These are phyloP conservation scores for Aleiodes leptofemur DNA, from an alignment of 2,888 invertebrate species.

Conservation along the genomic window DNA sequence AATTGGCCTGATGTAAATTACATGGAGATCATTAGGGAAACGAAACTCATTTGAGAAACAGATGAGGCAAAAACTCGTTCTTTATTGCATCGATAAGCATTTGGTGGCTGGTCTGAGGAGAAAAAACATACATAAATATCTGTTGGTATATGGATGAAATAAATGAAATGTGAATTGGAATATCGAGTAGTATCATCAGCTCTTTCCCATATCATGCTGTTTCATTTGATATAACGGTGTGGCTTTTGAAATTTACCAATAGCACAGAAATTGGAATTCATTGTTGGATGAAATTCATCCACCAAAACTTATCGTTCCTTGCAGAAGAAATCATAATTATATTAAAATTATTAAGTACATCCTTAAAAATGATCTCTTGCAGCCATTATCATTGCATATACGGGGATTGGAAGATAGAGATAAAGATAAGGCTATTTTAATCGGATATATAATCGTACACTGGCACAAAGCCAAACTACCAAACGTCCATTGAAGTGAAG, in stretches of 20 bases:
- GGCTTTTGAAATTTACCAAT: slow-evolving; percentile 47
- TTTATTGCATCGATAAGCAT: slow-evolving; percentile 45
- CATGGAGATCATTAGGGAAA: slow-evolving; percentile 52
- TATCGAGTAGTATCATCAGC: no score
- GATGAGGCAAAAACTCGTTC: slow-evolving; percentile 55
- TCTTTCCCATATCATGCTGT: background rate
- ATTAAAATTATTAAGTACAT: slow-evolving; percentile 64
- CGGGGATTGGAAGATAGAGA: slow-evolving; percentile 39
- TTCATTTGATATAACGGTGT: slow-evolving; percentile 50
- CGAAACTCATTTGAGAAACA: slow-evolving; percentile 48
- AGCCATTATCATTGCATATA: slow-evolving; percentile 61
- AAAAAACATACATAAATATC: background rate
- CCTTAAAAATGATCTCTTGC: slow-evolving; percentile 54
- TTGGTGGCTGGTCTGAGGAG: slow-evolving; percentile 10
- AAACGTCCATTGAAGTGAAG: slow-evolving; percentile 27
- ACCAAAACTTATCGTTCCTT: slow-evolving; percentile 55
- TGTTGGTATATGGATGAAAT: background rate
- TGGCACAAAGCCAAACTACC: slow-evolving; percentile 56
- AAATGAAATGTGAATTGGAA: no score
- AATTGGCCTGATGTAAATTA: slow-evolving; percentile 54
- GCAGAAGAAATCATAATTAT: slow-evolving; percentile 63
- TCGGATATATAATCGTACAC: slow-evolving; percentile 61
- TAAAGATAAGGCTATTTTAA: slow-evolving; percentile 62
- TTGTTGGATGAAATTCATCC: slow-evolving; percentile 51
- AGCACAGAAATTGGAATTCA: slow-evolving; percentile 42